These are phyloP conservation scores for Gobius niger DNA, from an alignment of 2,113 vertebrate species.

Conservation along the genomic window DNA sequence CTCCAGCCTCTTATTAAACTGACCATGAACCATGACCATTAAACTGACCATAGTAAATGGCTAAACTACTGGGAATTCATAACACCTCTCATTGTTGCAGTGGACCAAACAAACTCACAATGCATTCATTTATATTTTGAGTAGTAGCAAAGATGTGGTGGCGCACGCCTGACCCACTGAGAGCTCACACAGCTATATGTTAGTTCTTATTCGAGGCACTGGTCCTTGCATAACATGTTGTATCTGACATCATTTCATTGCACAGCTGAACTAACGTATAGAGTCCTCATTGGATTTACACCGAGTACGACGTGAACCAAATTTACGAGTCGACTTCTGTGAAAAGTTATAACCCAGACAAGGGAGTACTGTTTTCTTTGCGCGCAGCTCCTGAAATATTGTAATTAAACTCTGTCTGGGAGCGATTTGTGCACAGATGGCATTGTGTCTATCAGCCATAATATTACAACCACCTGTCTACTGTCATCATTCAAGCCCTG, in stretches of 20 bases:
- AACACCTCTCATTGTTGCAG: background rate
- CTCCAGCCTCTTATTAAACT: background rate
- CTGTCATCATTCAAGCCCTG: too few species aligned
- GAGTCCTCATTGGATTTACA: background rate
- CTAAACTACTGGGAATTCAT: background rate
- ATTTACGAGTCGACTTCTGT: background rate
- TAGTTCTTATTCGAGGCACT: background rate
- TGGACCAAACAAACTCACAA: background rate
- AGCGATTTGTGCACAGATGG: background rate
- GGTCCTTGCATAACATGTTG: background rate
- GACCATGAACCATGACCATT: too few species aligned
- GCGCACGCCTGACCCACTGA: too few species aligned
- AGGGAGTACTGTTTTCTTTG: slow-evolving; percentile 27
- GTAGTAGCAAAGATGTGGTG: too few species aligned
- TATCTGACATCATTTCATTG: background rate
- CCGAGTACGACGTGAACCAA: background rate
- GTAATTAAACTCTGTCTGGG: slow-evolving; percentile 9
- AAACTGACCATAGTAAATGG: background rate
- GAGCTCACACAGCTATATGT: background rate
- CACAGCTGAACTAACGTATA: background rate
- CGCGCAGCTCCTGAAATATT: background rate
- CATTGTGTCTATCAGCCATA: background rate
- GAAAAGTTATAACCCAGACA: slow-evolving; percentile 9
- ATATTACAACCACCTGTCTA: background rate
- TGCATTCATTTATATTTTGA: background rate